Evolutionary conservation across 1,140 invertebrate species (phyloP), one percentile per base, ranked within the genome.

Genomic region (Leptinotarsa lineolata): DNA sequence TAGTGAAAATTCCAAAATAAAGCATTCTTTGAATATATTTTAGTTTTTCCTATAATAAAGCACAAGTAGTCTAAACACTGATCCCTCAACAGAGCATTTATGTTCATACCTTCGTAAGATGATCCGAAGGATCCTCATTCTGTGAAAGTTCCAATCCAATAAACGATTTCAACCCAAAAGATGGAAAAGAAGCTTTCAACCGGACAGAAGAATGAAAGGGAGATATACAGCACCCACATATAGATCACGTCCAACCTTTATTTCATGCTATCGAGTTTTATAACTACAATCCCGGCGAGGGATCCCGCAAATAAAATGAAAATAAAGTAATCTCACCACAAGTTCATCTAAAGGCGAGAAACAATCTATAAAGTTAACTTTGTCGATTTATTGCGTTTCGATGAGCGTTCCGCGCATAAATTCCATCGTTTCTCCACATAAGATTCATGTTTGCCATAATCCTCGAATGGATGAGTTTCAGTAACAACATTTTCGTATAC

Each of bases 181-280:
- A 39, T 39, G 30, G 8, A 11, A 8, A 39, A 39, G 30, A 39
- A 39, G 11, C 8, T 39, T 39, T 8, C 30, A 39, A 39, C 11
- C 2, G 30, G 2, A 39, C 30, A 39, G 30, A 3, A 39, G 48
- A 54, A 54, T 70, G 59, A 61, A 15, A 61, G 30, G 18, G 59
- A 30, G 46, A 74, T 15, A 54, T 18, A 54, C 16, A 54, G 48
- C n/a, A 54, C n/a, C 48, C 48, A 72, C 74, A 78, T 78, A 80
- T 80, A 68, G 78, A 79, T 80, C 79, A 80, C 79, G 79, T 80
- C 75, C 75, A 48, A 46, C 20, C 73, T 78, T 80, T 80, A 80
- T 80, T 80, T 79, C 76, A 68, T 75, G 69, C 72, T 70, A 74
- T 76, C 72, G 59, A 74, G 54, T 72, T 78, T 75, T 76, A 74